These are phyloP conservation scores for Microcebus murinus DNA, from an alignment of 2,113 vertebrate species.

Conservation along the genomic window DNA sequence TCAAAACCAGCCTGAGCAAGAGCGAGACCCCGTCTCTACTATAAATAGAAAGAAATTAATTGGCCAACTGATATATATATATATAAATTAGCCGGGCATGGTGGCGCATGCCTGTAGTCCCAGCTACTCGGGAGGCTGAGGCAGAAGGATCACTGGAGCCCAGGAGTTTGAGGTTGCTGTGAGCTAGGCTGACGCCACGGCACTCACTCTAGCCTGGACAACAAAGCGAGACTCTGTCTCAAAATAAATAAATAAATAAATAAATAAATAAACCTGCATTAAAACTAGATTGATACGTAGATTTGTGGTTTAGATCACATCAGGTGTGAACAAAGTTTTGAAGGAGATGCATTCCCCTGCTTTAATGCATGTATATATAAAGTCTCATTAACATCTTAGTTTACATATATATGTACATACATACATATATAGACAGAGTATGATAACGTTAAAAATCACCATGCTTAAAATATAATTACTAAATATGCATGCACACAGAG, in stretches of 20 bases:
- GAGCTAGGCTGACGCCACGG: no score
- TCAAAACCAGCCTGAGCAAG: no score
- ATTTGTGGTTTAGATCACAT: not conserved
- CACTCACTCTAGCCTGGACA: no score
- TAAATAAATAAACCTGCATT: not conserved
- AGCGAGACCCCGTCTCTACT: no score
- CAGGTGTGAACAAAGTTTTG: not conserved
- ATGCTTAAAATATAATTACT: not conserved
- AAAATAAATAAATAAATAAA: not conserved
- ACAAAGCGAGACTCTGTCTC: no score
- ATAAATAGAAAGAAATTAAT: no score
- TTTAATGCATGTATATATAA: not conserved
- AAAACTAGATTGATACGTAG: not conserved
- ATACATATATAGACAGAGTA: not conserved
- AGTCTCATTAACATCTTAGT: not conserved
- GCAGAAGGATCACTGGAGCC: no score
- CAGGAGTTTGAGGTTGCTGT: no score
- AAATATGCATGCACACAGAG: not conserved
- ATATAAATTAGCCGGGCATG: no score
- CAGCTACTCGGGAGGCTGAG: no score
- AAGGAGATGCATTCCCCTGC: not conserved
- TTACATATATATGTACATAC: not conserved
- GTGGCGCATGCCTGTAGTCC: no score
- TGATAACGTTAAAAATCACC: not conserved
- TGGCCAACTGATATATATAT: no score